A percentile compares a stretch with the other conserved stretches of the same genome.
Conservation (phyloP, 2,797 vertebrate species). For the Chiroxiphia lanceolata region DNA sequence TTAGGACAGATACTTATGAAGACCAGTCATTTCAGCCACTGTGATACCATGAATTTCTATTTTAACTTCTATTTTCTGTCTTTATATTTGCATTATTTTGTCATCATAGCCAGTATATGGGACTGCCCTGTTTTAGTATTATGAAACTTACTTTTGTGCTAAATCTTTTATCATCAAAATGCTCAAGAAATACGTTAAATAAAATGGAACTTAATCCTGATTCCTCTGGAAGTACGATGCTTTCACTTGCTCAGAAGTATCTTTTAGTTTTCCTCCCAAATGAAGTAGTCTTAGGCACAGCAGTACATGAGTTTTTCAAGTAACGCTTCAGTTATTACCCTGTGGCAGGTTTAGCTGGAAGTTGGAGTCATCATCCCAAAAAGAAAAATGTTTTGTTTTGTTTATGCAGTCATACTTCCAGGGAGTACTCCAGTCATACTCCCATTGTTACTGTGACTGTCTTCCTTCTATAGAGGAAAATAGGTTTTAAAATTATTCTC, state of each 20-base stretch:
- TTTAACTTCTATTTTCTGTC: background rate
- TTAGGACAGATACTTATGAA: background rate
- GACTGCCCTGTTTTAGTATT: background rate
- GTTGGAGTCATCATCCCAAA: background rate
- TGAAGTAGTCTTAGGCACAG: background rate
- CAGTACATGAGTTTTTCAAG: background rate
- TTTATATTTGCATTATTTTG: background rate
- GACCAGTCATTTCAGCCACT: background rate
- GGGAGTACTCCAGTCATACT: background rate
- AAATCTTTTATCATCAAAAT: background rate
- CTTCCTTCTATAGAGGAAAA: background rate
- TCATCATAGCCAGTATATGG: background rate
- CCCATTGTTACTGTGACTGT: fast-evolving
- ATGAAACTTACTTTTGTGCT: background rate
- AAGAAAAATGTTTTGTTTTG: background rate
- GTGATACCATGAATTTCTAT: background rate
- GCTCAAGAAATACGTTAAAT: background rate
- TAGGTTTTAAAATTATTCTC: background rate
- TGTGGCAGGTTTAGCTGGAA: background rate
- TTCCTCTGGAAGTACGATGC: background rate
- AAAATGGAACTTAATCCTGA: background rate
- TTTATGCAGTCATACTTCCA: background rate
- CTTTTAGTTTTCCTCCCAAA: background rate
- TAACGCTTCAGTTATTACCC: background rate
- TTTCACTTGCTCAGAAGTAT: background rate